Evolutionary conservation across 2,888 invertebrate species (phyloP), one percentile per base, ranked within the genome.

Genomic region (Agonopterix subpropinquella): DNA sequence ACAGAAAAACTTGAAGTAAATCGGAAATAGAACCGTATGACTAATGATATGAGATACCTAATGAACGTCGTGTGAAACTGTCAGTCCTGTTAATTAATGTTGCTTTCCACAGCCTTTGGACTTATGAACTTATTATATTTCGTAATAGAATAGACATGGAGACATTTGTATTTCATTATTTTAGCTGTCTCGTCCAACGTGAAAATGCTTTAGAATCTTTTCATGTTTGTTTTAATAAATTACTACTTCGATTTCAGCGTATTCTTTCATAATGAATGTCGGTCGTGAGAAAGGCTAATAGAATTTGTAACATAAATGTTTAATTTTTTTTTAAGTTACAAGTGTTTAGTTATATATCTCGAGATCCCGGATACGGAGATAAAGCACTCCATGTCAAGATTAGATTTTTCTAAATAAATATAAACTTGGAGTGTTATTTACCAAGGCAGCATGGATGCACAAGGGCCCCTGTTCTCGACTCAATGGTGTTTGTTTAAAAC

Each of bases 1-100:
- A 53, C 62, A 72, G 75, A 82, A 84, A 84, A 85, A 82, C 75
- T 80, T 73, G 65, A 70, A 69, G 54, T 52, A 70, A 72, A 80
- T 81, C 73, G 77, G 75, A 83, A 86, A 85, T 86, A 87, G 85
- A 77, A 75, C 62, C 70, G 58, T 54, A 76, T 83, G 83, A 85
- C 58, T 84, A 80, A 87, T 82, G 83, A 76, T 67, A 65, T 55
- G 64, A 65, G 69, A 69, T 69, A 70, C 67, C 68, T 74, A 80
- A 80, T 76, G 78, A 76, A 80, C 69, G 81, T 75, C 82, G 77
- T 81, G 83, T 77, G 82, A 80, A 74, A 71, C 67, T 80, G 85
- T 83, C 85, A 71, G 74, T 64, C 56, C 64, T 49, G 64, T 74
- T 80, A 81, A 86, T 86, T 83, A 86, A 85, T 86, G 73, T 65